phyloP scores from a whole-genome alignment of 2,113 vertebrate genomes.

The Oplegnathus fasciatus region DNA sequence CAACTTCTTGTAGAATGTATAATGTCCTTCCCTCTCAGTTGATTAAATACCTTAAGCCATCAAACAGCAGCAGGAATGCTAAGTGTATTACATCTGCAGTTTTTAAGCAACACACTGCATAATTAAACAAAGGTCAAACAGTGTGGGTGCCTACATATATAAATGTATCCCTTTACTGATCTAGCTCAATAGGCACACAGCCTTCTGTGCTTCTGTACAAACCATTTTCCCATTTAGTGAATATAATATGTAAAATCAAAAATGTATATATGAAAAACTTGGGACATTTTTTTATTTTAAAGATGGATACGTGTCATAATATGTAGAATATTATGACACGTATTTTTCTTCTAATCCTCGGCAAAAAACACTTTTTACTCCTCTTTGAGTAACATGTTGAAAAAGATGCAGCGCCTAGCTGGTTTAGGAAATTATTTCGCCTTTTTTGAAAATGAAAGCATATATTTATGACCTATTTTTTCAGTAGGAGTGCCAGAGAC shows the following conservation, averaged over 20 bases:
- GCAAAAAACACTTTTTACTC: background rate
- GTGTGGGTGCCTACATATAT: background rate
- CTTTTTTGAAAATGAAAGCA: background rate
- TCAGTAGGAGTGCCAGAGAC: background rate
- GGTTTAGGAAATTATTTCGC: background rate
- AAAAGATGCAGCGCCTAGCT: background rate
- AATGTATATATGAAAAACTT: background rate
- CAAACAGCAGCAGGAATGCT: slow-evolving; percentile 31
- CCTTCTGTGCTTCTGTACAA: no score
- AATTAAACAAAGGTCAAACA: slow-evolving; percentile 15
- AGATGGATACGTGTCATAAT: no score
- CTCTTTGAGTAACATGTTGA: background rate
- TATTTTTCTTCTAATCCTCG: background rate
- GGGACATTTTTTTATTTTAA: background rate
- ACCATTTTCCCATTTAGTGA: background rate
- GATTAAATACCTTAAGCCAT: slow-evolving; percentile 32
- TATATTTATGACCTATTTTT: background rate
- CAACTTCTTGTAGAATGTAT: background rate
- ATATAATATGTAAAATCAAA: background rate
- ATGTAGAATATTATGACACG: no score
- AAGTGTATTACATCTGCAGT: slow-evolving; percentile 2
- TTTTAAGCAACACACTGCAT: background rate
- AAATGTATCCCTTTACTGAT: background rate
- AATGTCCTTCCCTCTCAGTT: background rate
- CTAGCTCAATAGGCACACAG: background rate